These are phyloP conservation scores for Watsonalla binaria DNA, from an alignment of 2,888 invertebrate genomes.

Conservation along the genomic window DNA sequence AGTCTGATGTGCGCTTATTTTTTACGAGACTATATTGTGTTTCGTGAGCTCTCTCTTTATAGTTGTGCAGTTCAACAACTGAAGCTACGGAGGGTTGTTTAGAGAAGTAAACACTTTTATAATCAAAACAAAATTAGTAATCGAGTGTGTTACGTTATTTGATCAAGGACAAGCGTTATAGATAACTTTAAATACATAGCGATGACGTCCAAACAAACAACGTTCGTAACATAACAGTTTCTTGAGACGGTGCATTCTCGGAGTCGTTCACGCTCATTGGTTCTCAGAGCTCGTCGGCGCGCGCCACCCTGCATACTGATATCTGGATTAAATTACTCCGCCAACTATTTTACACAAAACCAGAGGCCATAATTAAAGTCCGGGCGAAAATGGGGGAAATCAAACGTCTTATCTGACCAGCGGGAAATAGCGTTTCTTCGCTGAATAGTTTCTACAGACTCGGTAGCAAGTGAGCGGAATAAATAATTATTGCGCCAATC, in stretches of 20 bases:
- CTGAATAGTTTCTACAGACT: conserved; percentile 69
- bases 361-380: conserved; percentile 76
- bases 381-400: conserved; percentile 72
- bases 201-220: conserved; percentile 28
- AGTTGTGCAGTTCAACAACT: conserved; percentile 76
- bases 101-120: conserved; percentile 65
- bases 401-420: conserved; percentile 78
- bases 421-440: conserved; percentile 74
- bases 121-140: conserved; percentile 42
- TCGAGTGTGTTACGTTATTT: not conserved
- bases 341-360: conserved; percentile 78
- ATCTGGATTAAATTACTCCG: conserved; percentile 73
- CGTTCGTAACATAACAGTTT: conserved; percentile 35
- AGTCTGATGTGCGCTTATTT: conserved; percentile 79
- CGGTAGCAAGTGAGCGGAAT: conserved; percentile 74
- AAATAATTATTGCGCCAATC: conserved; percentile 75
- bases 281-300: conserved; percentile 47
- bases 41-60: conserved; percentile 57
- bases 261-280: conserved; percentile 40
- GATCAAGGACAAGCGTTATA: not conserved
- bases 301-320: conserved; percentile 70
- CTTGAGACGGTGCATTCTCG: conserved; percentile 29
- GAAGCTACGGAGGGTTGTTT: conserved; percentile 66
- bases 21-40: conserved; percentile 76
- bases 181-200: not conserved